Evolutionary conservation across 2,797 vertebrate species (phyloP).

Genomic region (Halcyon badia): DNA sequence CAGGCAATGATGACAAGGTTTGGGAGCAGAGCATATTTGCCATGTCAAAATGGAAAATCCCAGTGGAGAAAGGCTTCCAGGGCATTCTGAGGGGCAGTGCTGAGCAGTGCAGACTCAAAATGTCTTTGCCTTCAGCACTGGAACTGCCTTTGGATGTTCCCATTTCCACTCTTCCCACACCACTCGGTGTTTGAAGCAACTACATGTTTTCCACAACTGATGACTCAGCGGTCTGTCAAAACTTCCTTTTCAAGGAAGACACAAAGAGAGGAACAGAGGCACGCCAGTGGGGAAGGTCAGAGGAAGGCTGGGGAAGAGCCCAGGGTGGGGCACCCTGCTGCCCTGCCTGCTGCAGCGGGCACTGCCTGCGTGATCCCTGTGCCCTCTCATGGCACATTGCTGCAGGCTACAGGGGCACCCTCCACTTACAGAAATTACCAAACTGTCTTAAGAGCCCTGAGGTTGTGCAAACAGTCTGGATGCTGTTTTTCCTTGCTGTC

Average conservation of each 20-base stretch:
- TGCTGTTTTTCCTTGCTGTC: background rate
- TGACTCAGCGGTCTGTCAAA: background rate
- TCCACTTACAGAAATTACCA: background rate
- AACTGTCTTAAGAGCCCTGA: background rate
- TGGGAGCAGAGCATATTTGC: background rate
- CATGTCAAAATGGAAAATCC: background rate
- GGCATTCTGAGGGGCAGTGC: background rate
- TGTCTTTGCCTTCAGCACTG: background rate
- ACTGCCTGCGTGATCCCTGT: rapidly evolving
- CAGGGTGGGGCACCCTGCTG: rapidly evolving
- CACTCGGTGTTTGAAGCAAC: background rate
- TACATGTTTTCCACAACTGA: background rate
- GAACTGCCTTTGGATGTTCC: background rate
- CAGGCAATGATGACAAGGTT: background rate
- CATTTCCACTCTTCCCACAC: background rate
- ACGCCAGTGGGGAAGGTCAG: background rate
- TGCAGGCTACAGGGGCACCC: background rate
- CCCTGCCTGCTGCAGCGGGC: background rate
- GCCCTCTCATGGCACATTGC: rapidly evolving
- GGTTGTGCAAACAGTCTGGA: background rate
- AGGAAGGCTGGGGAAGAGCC: rapidly evolving
- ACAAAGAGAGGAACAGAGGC: background rate
- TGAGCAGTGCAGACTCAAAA: background rate
- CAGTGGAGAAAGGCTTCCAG: background rate
- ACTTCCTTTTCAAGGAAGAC: background rate